Evolutionary conservation across 1,140 invertebrate species (phyloP).

Genomic region (Holotrichia oblita): DNA sequence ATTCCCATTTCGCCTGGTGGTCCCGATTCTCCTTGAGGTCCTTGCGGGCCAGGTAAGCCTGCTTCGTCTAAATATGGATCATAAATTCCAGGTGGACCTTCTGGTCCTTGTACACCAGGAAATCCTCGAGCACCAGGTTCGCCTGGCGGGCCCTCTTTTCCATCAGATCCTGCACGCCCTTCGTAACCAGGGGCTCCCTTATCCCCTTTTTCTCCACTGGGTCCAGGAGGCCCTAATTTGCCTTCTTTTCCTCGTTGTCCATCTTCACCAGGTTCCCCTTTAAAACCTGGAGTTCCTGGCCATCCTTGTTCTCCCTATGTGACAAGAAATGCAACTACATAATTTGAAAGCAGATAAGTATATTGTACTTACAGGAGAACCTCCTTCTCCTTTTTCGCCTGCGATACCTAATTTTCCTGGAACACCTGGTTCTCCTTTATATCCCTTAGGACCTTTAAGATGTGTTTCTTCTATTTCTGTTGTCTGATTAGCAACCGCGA

Average conservation of each 20-base stretch:
- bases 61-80: constrained; percentile 77
- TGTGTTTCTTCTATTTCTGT: constrained; percentile 45
- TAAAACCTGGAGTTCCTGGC: constrained; percentile 71
- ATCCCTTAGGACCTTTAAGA: constrained; percentile 65
- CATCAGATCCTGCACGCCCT: constrained; percentile 73
- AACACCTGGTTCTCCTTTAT: constrained; percentile 65
- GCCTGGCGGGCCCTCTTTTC: constrained; percentile 72
- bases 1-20: constrained; percentile 64
- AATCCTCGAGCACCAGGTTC: constrained; percentile 73
- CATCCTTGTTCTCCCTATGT: constrained; percentile 60
- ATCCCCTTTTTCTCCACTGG: constrained; percentile 76
- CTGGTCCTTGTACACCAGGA: constrained; percentile 76
- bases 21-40: constrained; percentile 65
- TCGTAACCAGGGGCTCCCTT: constrained; percentile 85
- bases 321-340: no score
- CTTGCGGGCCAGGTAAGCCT: constrained; percentile 66
- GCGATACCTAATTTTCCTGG: constrained; percentile 60
- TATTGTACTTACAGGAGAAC: constrained; percentile 56
- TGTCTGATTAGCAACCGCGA: neutral
- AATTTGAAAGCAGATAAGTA: neutral
- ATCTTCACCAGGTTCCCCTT: constrained; percentile 66
- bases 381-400: constrained; percentile 56
- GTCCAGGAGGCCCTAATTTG: constrained; percentile 65
- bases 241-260: constrained; percentile 68
- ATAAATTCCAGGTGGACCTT: constrained; percentile 75